Percentiles rank a stretch among this genome's conserved stretches.
Conservation (phyloP, 2,113 vertebrate species). For the Platycercus adscitus region DNA sequence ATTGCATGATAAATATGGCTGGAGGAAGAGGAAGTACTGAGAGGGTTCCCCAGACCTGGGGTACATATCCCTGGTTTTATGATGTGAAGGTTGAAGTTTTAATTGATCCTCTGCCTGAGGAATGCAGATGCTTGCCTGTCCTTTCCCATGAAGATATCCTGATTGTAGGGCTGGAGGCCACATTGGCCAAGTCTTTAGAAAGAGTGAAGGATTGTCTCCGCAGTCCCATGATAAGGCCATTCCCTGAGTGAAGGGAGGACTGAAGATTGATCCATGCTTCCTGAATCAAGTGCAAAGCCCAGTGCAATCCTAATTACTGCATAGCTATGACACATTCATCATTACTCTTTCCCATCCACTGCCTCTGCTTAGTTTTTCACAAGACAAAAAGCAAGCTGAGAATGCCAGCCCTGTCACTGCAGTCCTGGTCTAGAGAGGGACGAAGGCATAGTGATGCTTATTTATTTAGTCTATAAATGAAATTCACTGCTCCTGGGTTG, state of each 20-base stretch:
- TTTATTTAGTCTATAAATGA: not conserved
- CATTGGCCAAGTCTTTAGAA: not conserved
- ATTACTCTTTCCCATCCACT: not conserved
- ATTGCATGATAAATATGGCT: not conserved
- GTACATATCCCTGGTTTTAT: not conserved
- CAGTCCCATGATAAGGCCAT: not conserved
- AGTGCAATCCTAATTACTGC: slow-evolving; percentile 31
- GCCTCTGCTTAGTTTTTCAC: not conserved
- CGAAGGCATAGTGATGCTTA: not conserved
- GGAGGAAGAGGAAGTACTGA: not conserved
- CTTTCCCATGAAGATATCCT: not conserved
- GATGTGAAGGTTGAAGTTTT: not conserved
- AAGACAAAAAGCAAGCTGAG: slow-evolving; percentile 16
- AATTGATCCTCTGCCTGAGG: not conserved
- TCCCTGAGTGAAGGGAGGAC: not conserved
- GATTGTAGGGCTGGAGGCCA: not conserved
- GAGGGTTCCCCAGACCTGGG: not conserved
- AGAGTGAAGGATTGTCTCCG: not conserved
- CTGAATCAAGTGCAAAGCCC: not conserved
- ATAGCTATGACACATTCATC: slow-evolving; percentile 29
- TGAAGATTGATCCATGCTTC: not conserved
- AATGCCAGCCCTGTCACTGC: slow-evolving; percentile 40
- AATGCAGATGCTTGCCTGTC: not conserved
- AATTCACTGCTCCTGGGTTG: not conserved
- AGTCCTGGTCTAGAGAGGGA: not conserved